Base-by-base conservation (phyloP, 2,888 invertebrate genomes). In the Chouioia cunea region DNA sequence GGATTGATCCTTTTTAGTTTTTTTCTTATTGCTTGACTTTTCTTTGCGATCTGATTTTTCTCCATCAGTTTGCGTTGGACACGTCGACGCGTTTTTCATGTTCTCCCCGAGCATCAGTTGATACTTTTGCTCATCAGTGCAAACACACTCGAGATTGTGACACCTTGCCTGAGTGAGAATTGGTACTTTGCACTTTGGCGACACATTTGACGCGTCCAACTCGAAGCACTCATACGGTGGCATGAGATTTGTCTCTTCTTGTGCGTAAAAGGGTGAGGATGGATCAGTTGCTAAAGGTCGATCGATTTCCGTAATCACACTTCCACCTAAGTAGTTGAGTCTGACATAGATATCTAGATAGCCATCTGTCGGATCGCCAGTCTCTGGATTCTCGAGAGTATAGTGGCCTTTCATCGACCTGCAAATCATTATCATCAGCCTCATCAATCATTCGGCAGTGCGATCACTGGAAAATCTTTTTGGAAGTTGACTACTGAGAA, bases 221-320 rank as follows among this genome's bases (percentile, higher is more conserved):
- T 71, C 68, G 12, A 36, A 16, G 56, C 79, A 79, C 52, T 80
- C 80, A 74, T 84, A 84, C 0, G 77, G 78, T 65, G 75, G 62
- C 16, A 14, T 52, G 43, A 78, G 70, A 64, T 78, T 80, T n/a
- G 71, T 75, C 20, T 82, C 81, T 53, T 80, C 81, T 23, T 79
- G 78, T 0, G 74, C 79, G 59, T 78, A 79, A 58, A 83, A 83
- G 27, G 74, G 71, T 4, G 47, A 54, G 14, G 20, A 14, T 14
- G 63, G 43, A 22, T 54, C 47, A 15, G 52, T 43, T 20, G 52
- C 50, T 48, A 59, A 69, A 0, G 76, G 74, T 4, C 43, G 52
- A 20, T 80, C 76, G 47, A 83, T 76, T 67, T 84, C 82, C 8
- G 83, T 83, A 52, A 80, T 76, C 22, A 84, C 72, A 48, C 80